Base-by-base conservation (phyloP, 2,113 vertebrate genomes). In the Saguinus imperator region DNA sequence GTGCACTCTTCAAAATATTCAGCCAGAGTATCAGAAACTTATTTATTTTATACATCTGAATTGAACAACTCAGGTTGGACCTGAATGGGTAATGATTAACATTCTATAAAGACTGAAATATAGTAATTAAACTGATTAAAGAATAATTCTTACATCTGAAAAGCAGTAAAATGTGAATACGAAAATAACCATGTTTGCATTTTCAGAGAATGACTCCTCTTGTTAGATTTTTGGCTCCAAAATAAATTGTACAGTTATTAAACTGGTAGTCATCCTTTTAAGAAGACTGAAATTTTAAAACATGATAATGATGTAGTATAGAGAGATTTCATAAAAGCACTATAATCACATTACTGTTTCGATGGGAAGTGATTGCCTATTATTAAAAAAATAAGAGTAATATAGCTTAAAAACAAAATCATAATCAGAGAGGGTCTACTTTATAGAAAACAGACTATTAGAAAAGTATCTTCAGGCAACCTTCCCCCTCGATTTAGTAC, bases 121-220 rank as follows among this genome's bases (percentile, higher is more conserved):
- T 35, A 77, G 35, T 82, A 94, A 83, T 95, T 94, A 96, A 84
- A 89, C 45, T 86, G 32, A 89, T 86, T 72, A 87, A n/a, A 95
- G n/a, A 89, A 82, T 97, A 91, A 82, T 91, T 88, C 50, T 55
- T 87, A 88, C 50, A 96, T 95, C 96, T 95, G 68, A 92, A 88
- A 94, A 90, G 4, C n/a, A 43, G 3, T 75, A 32, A 40, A 76
- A 89, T 89, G 50, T 94, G 45, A 97, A 87, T 91, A 81, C 61
- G 66, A 96, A 94, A 37, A 86, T 77, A 73, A 58, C 6, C 16
- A 82, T 82, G 58, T 89, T 94, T 95, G 35, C 55, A 79, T 92
- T 52, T 89, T 94, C 58, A 96, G 27, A 83, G 29, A 92, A 87
- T 92, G 45, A 86, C 35, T 55, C 35, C 83, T 89, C 27, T 96